Conservation (phyloP, 2,888 invertebrate genomes). For the Heteropelma amictum region DNA sequence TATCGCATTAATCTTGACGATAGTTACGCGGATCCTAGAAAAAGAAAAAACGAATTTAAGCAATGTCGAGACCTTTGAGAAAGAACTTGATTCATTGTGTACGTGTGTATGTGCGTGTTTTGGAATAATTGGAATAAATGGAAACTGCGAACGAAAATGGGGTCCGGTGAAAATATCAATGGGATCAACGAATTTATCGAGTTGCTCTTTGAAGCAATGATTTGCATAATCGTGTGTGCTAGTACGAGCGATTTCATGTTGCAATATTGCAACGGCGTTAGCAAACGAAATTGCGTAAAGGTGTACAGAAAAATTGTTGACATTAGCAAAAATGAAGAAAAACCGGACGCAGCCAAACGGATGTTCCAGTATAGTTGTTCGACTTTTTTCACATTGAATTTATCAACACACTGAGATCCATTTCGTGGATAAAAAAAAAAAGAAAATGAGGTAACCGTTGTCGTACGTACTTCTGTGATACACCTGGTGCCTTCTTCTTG, state of each 20-base stretch:
- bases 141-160: too few relatives aligned
- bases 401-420: too few relatives aligned
- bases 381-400: too few relatives aligned
- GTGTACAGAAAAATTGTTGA: slow-evolving; percentile 24
- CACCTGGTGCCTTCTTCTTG: slow-evolving; percentile 32
- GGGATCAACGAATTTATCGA: neutral
- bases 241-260: neutral
- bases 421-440: neutral
- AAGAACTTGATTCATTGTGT: too few relatives aligned
- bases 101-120: too few relatives aligned
- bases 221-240: neutral
- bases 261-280: slow-evolving; percentile 1
- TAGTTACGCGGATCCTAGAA: too few relatives aligned
- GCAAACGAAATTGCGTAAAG: neutral
- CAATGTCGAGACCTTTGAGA: too few relatives aligned
- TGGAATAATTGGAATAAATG: too few relatives aligned
- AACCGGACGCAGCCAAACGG: neutral
- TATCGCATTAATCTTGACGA: too few relatives aligned
- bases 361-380: too few relatives aligned
- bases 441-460: neutral
- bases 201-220: neutral
- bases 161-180: too few relatives aligned
- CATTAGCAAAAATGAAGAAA: neutral
- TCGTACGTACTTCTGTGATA: neutral
- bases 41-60: too few relatives aligned